Base-by-base conservation (phyloP, 2,113 vertebrate genomes). In the Lethenteron camtschaticum region DNA sequence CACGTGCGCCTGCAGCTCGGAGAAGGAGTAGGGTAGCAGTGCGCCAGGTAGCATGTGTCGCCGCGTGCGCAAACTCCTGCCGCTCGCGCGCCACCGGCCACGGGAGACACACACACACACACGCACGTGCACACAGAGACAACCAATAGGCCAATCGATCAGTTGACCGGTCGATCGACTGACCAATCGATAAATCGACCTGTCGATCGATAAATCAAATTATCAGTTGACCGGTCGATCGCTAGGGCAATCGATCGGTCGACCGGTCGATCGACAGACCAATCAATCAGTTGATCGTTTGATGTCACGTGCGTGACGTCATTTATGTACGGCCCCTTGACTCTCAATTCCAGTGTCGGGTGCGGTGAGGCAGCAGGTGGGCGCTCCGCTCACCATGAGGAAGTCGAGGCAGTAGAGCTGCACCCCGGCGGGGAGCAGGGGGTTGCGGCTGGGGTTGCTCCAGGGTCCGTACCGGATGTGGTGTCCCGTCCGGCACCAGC, bases 401-500 rank as follows among this genome's bases (percentile, higher is more conserved):
- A 71, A 71, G 4, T 18, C 60, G 14, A 71, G 24, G 56, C 58
- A 63, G 58, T 63, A 71, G 18, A 58, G 13, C 12, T 71, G 57
- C 18, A 63, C 58, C 56, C 14, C 12, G 18, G 70, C 60, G 11
- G 57, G 60, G 60, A 66, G 59, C 41, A 56, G n/a, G 4, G 57
- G 66, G 14, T 71, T 55, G 63, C 57, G 41, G 41, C 12, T 18
- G 12, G 58, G 58, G 12, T 57, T 71, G 18, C 68, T 71, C 60
- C 60, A 68, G 66, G 63, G 70, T 18, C 68, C 57, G 56, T 71
- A 71, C 6, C 16, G 56, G 58, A 71, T 68, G 55, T 71, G 70
- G 56, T 71, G 70, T 20, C 70, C 70, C 57, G 70, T 57, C 56
- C 56, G 70, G 57, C 56, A 71, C 70, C 70, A 71, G 24, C 70